These are phyloP conservation scores for Spicauda simplicius DNA, from an alignment of 2,888 invertebrate species.

Conservation along the genomic window DNA sequence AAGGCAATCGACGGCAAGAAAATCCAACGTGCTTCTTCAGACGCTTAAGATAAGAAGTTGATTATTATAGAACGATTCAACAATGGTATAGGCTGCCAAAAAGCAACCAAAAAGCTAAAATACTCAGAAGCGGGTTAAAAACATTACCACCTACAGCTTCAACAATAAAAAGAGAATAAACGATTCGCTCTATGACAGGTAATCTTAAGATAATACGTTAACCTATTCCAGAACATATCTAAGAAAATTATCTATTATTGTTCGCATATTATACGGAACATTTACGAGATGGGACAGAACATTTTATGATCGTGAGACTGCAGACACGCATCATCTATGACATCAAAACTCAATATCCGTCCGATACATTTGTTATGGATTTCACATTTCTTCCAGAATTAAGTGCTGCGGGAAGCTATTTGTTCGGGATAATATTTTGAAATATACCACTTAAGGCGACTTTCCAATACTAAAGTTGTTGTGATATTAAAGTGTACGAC, in stretches of 20 bases:
- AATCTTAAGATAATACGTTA: conserved; percentile 24
- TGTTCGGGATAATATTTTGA: conserved; percentile 62
- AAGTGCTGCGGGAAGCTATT: conserved; percentile 56
- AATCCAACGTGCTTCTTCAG: too few relatives aligned
- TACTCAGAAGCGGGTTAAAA: too few relatives aligned
- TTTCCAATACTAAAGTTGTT: conserved; percentile 60
- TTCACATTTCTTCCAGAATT: conserved; percentile 60
- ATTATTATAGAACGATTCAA: neutral
- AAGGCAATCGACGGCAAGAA: conserved; percentile 3
- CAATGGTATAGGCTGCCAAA: neutral
- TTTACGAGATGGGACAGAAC: conserved; percentile 55
- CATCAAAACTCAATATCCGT: conserved; percentile 78
- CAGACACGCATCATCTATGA: conserved; percentile 68
- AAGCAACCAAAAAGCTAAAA: too few relatives aligned
- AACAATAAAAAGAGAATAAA: conserved; percentile 9
- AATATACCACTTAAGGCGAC: conserved; percentile 58
- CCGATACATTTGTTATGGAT: conserved; percentile 72
- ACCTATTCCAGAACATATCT: conserved; percentile 21
- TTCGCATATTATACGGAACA: conserved; percentile 30
- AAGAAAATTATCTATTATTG: conserved; percentile 17
- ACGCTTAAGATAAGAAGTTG: neutral
- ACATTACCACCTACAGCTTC: neutral
- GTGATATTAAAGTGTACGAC: conserved; percentile 63
- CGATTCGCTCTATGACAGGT: neutral
- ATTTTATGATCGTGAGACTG: conserved; percentile 72